These are phyloP conservation scores for Catharus minimus DNA, from an alignment of 2,113 vertebrate genomes.

Conservation along the genomic window DNA sequence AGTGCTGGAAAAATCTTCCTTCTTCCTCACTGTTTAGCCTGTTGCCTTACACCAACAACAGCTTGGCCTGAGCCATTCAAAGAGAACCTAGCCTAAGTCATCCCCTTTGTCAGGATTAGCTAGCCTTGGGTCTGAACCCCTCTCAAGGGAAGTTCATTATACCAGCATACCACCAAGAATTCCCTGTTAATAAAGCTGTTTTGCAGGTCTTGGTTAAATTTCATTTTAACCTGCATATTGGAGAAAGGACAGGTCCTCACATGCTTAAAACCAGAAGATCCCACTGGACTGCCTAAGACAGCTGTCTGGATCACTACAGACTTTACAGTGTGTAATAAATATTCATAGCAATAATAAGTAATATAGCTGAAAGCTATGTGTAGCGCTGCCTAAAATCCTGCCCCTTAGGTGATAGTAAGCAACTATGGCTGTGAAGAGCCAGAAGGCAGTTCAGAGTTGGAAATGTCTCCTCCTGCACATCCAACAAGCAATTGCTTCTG, in stretches of 20 bases:
- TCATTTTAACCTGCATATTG: not conserved
- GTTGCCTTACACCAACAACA: not conserved
- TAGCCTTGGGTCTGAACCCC: not conserved
- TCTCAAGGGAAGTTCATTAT: not conserved
- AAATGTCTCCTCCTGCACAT: not conserved
- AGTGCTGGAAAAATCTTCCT: not conserved
- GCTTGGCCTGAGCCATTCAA: not conserved
- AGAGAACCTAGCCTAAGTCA: not conserved
- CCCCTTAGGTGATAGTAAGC: not conserved
- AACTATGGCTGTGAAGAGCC: not conserved
- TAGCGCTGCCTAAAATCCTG: not conserved
- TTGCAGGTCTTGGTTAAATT: not conserved
- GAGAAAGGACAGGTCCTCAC: not conserved
- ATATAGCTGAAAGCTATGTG: not conserved
- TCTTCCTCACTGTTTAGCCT: not conserved
- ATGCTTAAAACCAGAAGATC: not conserved
- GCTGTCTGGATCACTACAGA: not conserved
- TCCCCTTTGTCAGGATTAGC: not conserved
- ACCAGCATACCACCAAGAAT: not conserved
- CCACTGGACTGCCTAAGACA: not conserved
- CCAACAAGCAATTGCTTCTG: accelerated
- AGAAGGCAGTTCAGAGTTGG: not conserved
- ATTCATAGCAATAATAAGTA: not conserved
- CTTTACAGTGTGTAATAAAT: not conserved
- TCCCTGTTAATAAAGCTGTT: not conserved